Conservation (phyloP, 2,888 invertebrate genomes). For the Andrena praecox region DNA sequence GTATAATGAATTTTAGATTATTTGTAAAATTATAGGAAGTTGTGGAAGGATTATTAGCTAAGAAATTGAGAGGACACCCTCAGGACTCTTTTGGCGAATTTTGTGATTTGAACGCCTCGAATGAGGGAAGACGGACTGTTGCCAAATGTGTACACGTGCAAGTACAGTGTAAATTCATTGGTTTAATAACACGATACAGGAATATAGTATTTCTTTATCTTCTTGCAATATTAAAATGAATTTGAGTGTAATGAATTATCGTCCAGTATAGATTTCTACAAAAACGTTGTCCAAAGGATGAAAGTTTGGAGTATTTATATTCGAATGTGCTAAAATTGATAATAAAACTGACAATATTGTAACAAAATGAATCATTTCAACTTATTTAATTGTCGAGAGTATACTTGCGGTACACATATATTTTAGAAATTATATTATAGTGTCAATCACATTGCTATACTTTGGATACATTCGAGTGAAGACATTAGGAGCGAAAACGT, state of each 20-base stretch:
- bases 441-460: too few relatives aligned
- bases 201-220: neutral
- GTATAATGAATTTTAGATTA: neutral
- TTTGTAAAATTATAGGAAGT: neutral
- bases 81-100: constrained; percentile 21
- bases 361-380: too few relatives aligned
- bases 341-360: too few relatives aligned
- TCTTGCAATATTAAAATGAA: too few relatives aligned
- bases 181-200: neutral
- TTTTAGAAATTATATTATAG: too few relatives aligned
- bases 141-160: neutral
- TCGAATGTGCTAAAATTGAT: too few relatives aligned
- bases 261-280: neutral
- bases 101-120: constrained; percentile 60
- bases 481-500: too few relatives aligned
- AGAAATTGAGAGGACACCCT: neutral
- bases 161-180: neutral
- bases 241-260: constrained; percentile 13
- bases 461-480: too few relatives aligned
- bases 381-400: too few relatives aligned
- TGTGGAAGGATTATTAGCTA: too few relatives aligned
- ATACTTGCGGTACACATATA: too few relatives aligned
- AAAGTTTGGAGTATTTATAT: too few relatives aligned
- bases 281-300: neutral
- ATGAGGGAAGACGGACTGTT: constrained; percentile 10